Evolutionary conservation across 2,888 invertebrate species (phyloP).

Genomic region (Drosophila hamatofila): DNA sequence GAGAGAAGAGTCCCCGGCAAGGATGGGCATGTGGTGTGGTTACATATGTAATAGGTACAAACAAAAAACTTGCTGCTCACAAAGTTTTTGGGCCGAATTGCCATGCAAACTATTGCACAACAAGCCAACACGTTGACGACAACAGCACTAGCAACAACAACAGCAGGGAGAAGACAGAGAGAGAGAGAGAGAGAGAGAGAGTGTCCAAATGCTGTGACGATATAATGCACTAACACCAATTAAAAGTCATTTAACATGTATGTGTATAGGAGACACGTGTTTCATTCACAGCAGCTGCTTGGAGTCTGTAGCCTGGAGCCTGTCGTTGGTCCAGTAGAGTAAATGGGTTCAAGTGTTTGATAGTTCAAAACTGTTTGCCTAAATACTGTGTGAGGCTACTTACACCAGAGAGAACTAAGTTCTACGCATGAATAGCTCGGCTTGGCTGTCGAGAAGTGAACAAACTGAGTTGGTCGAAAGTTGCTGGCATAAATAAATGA

Average conservation of each 20-base stretch:
- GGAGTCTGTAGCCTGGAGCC: slow-evolving; percentile 19
- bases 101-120: slow-evolving; percentile 68
- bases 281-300: slow-evolving; percentile 3
- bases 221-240: slow-evolving; percentile 72
- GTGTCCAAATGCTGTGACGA: slow-evolving; percentile 38
- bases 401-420: not conserved
- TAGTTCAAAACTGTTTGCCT: slow-evolving; percentile 55
- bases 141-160: slow-evolving; percentile 25
- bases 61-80: slow-evolving; percentile 51
- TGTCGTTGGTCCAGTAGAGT: slow-evolving; percentile 39
- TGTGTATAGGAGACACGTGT: slow-evolving; percentile 42
- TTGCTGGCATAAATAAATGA: slow-evolving; percentile 50
- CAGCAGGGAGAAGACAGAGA: slow-evolving; percentile 24
- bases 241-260: slow-evolving; percentile 78
- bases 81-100: slow-evolving; percentile 38
- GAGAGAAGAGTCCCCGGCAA: slow-evolving; percentile 16
- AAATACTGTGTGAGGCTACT: slow-evolving; percentile 15
- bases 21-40: slow-evolving; percentile 27
- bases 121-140: slow-evolving; percentile 43
- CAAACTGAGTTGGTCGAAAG: slow-evolving; percentile 20
- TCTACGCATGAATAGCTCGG: slow-evolving; percentile 13
- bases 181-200: not conserved
- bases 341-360: slow-evolving; percentile 65
- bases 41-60: slow-evolving; percentile 54
- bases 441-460: slow-evolving; percentile 11